Conservation (phyloP, 2,888 invertebrate species). For the Meghimatium bilineatum region DNA sequence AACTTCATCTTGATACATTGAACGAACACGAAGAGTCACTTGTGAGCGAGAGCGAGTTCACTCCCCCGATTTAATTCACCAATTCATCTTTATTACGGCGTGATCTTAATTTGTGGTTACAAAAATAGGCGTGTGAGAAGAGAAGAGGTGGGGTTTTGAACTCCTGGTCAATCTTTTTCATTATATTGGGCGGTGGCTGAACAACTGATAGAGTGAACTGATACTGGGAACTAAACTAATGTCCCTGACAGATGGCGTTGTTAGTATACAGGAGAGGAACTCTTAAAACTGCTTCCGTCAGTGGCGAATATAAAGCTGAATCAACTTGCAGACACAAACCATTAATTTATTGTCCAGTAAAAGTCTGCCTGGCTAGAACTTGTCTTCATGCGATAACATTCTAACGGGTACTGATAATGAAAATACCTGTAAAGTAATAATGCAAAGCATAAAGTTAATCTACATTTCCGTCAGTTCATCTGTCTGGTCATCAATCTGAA, state of each 20-base stretch:
- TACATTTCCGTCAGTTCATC: background rate
- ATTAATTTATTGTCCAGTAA: constrained; percentile 37
- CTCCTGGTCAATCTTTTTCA: constrained; percentile 32
- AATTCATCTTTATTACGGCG: constrained; percentile 51
- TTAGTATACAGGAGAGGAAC: constrained; percentile 19
- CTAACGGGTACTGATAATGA: constrained; percentile 11
- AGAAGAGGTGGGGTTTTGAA: constrained; percentile 30
- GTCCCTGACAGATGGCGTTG: constrained; percentile 34
- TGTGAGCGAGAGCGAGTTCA: constrained; percentile 20
- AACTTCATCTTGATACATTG: constrained; percentile 41
- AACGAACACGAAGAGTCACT: constrained; percentile 40
- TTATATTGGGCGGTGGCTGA: constrained; percentile 30
- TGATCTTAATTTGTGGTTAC: constrained; percentile 48
- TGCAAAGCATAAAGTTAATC: constrained; percentile 23
- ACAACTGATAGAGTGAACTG: constrained; percentile 26
- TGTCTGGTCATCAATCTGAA: background rate
- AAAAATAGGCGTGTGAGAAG: constrained; percentile 30
- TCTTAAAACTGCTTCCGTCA: constrained; percentile 15
- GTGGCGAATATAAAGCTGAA: constrained; percentile 14
- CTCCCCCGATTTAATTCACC: constrained; percentile 31
- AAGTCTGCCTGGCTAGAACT: constrained; percentile 28
- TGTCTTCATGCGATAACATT: constrained; percentile 26
- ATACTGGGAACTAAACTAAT: constrained; percentile 15
- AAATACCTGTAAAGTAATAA: constrained; percentile 34
- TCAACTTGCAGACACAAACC: constrained; percentile 32